Evolutionary conservation across 1,140 invertebrate genomes (phyloP).

Genomic region (Listronotus bonariensis): DNA sequence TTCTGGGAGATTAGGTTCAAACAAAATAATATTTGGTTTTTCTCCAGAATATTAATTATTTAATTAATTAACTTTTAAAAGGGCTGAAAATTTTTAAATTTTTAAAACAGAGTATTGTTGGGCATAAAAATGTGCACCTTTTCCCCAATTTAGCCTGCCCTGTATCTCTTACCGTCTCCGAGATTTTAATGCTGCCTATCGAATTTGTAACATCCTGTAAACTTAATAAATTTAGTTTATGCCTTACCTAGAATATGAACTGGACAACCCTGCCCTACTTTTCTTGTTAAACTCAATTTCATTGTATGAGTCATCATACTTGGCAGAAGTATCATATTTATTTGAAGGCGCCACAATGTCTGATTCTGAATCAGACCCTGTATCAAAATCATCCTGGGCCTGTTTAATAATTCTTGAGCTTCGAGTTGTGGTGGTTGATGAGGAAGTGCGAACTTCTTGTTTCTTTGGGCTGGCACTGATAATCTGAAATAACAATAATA

Average conservation of each 20-base stretch:
- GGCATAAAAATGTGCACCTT: too few relatives aligned
- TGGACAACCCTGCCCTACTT: conserved; percentile 18
- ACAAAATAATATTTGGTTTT: too few relatives aligned
- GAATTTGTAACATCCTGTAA: too few relatives aligned
- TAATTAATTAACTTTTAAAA: too few relatives aligned
- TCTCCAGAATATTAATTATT: too few relatives aligned
- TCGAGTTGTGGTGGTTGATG: conserved; percentile 36
- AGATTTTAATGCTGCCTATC: too few relatives aligned
- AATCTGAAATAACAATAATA: not conserved
- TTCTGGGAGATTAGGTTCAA: too few relatives aligned
- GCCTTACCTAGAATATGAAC: conserved; percentile 23
- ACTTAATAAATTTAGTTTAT: too few relatives aligned
- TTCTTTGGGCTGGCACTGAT: conserved; percentile 32
- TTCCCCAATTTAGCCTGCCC: too few relatives aligned
- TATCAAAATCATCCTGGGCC: conserved; percentile 56
- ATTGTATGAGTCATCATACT: conserved; percentile 16
- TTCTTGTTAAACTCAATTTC: conserved; percentile 26
- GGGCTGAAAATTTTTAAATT: too few relatives aligned
- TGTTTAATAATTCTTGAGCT: conserved; percentile 56
- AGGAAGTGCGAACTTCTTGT: conserved; percentile 16
- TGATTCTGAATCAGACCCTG: conserved; percentile 61
- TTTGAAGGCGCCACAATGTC: conserved; percentile 47
- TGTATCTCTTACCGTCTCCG: too few relatives aligned
- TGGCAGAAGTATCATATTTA: conserved; percentile 17
- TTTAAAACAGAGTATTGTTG: too few relatives aligned